phyloP scores from a whole-genome alignment of 2,797 vertebrate species.

The Gymnocypris eckloni region DNA sequence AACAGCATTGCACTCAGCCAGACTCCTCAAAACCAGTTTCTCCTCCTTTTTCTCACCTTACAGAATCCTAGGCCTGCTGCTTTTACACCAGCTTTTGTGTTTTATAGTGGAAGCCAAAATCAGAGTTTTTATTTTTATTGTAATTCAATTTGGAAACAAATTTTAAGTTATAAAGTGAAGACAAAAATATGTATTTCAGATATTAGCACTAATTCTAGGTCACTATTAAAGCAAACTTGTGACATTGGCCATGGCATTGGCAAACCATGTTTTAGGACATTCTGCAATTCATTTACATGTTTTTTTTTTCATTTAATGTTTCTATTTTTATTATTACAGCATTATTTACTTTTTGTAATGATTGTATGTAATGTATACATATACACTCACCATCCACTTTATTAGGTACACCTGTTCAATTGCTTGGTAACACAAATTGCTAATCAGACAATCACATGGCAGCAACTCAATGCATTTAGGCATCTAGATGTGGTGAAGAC shows the following conservation, averaged over 20 bases:
- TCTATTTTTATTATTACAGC: background rate
- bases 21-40: conserved; percentile 5
- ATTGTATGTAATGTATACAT: too few species aligned
- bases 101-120: background rate
- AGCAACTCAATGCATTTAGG: too few species aligned
- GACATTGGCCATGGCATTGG: background rate
- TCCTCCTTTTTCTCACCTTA: conserved; percentile 1
- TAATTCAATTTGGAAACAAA: background rate
- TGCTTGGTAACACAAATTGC: too few species aligned
- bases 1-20: conserved; percentile 24
- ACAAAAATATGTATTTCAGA: background rate
- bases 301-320: background rate
- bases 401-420: too few species aligned
- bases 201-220: background rate
- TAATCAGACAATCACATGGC: too few species aligned
- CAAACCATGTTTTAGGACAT: background rate
- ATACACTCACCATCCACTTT: too few species aligned
- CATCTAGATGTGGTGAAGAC: too few species aligned
- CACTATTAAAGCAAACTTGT: background rate
- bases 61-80: background rate
- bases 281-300: background rate
- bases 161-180: too few species aligned
- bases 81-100: conserved; percentile 12
- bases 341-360: background rate
- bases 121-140: background rate